Base-by-base conservation (phyloP, 53 echinoderm and acorn worm genomes). In the Actinopyga echinites region DNA sequence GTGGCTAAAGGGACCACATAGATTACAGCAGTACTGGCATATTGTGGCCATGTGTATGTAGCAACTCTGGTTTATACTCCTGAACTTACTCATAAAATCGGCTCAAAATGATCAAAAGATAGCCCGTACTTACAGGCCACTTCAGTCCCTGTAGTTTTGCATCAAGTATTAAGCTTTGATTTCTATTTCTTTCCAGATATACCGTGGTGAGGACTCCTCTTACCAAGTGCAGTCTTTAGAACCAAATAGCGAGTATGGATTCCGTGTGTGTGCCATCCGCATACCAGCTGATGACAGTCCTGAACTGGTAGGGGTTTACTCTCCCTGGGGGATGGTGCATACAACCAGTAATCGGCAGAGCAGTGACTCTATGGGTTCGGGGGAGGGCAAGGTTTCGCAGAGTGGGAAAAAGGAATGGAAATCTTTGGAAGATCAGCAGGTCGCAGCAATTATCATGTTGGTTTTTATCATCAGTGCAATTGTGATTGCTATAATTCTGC, bases 221-320 rank as follows among this genome's bases (percentile, higher is more conserved):
- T 84, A 79, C 74, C 85, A 77, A 20, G 57, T 92, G 54, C 87
- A 88, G 7, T 83, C 90, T 58, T 87, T 99, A 34, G 84, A 75
- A 73, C 91, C 95, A 37, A 93, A 95, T 82, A 81, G 86, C 4
- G 92, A 95, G 89, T 95, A 99, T 79, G 82, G 95, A 45, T 88
- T 99, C 44, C 89, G 99, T 30, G 92, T 95, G 30, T 95, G 94
- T 53, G 94, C 99, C 63, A 83, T 99, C 33, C 88, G 99, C 19
- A 83, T 90, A 7, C 90, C 94, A 2, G 85, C 85, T 5, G 96
- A 96, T 15, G 94, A 90, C 15, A 84, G 92, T 19, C 79, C 88
- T 0, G 99, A 99, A 73, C 89, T 99, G 36, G 59, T 71, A 23
- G 99, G 99, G 28, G 83, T 92, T 53, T 99, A 95, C 89, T 95